These are phyloP conservation scores for Sarotherodon lohbergeri DNA, from an alignment of 2,113 vertebrate genomes.

Conservation along the genomic window DNA sequence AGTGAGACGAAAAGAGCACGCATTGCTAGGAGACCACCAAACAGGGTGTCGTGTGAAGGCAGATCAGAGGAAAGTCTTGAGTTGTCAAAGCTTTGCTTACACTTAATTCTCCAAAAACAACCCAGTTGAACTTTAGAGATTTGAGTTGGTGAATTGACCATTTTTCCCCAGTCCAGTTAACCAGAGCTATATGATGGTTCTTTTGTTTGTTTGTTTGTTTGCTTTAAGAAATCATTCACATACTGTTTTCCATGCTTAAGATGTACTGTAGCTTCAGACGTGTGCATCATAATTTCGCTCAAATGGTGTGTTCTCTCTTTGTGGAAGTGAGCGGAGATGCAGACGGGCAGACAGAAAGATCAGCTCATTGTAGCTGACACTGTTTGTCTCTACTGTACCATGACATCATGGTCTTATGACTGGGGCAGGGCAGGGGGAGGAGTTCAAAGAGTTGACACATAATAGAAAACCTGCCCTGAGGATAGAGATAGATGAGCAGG, in stretches of 20 bases:
- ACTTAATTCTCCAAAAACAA: neutral
- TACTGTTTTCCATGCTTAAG: neutral
- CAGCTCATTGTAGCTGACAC: conserved; percentile 52
- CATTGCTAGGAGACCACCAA: conserved; percentile 63
- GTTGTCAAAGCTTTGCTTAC: neutral
- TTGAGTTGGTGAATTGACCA: neutral
- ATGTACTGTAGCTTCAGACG: neutral
- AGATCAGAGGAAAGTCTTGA: conserved; percentile 12
- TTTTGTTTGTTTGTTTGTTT: neutral
- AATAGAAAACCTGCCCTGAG: conserved; percentile 54
- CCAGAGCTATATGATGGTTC: neutral
- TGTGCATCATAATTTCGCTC: neutral
- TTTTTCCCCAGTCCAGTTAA: neutral
- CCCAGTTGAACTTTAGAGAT: neutral
- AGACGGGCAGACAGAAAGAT: neutral
- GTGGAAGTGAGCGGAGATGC: neutral
- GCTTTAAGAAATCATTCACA: neutral
- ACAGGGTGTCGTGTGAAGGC: conserved; percentile 41
- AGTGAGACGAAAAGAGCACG: conserved; percentile 39
- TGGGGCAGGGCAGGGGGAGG: conserved; percentile 61
- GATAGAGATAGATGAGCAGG: conserved; percentile 6
- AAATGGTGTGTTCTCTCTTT: neutral
- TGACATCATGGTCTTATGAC: conserved; percentile 72
- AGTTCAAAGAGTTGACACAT: conserved; percentile 55
- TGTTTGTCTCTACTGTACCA: conserved; percentile 51